phyloP scores from a whole-genome alignment of 37 sponge, comb jelly and placozoan species.

The Lycopodina hypogea region DNA sequence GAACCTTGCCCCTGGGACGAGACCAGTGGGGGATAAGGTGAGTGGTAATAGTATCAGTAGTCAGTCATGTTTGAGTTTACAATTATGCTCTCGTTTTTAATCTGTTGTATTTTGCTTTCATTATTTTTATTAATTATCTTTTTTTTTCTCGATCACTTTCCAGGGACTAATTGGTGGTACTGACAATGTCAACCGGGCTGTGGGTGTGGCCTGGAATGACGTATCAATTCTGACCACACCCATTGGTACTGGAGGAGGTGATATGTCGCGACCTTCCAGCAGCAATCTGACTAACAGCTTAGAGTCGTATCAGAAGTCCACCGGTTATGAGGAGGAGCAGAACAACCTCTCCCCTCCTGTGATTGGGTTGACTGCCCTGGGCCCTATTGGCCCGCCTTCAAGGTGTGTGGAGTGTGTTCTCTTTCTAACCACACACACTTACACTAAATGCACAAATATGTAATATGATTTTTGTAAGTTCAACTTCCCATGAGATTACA shows the following conservation, averaged over 20 bases:
- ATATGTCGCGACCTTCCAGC: not conserved
- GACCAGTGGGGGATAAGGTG: slow-evolving; percentile 26
- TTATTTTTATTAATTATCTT: too few species aligned
- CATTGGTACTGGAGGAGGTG: not conserved
- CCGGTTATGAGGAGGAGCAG: slow-evolving; percentile 12
- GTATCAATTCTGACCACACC: not conserved
- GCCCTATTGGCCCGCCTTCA: slow-evolving; percentile 63
- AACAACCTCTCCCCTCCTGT: slow-evolving; percentile 7
- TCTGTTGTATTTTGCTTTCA: too few species aligned
- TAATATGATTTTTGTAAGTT: too few species aligned
- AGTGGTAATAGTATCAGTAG: not conserved
- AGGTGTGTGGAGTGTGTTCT: slow-evolving; percentile 15
- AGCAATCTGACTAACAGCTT: not conserved
- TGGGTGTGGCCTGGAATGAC: slow-evolving; percentile 19
- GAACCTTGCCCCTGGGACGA: slow-evolving; percentile 64
- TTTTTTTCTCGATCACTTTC: too few species aligned
- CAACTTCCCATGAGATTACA: too few species aligned
- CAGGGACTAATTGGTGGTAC: too few species aligned
- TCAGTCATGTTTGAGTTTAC: too few species aligned
- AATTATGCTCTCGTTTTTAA: too few species aligned
- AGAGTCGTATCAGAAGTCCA: not conserved
- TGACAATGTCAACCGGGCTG: too few species aligned
- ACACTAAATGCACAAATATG: too few species aligned
- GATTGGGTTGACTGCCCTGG: slow-evolving; percentile 12
- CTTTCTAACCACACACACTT: not conserved